Percentiles rank a stretch among this genome's conserved stretches.
Evolutionary conservation across 2,888 invertebrate species (phyloP).

Genomic region (Nomada ferruginata): DNA sequence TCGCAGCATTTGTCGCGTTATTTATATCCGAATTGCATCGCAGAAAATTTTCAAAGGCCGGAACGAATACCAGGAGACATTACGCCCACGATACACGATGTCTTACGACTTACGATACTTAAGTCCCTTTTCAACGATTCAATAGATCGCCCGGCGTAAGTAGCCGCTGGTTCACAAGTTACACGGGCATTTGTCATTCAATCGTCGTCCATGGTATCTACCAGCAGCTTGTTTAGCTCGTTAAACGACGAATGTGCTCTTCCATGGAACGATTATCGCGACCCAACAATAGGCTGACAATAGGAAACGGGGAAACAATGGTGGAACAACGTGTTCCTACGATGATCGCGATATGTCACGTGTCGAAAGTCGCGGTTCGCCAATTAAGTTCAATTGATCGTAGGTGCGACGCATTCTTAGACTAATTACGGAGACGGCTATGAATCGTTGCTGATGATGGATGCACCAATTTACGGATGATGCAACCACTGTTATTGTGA

Average conservation of each 20-base stretch:
- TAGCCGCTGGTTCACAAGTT: conserved; percentile 70
- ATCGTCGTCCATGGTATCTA: conserved; percentile 67
- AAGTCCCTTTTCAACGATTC: conserved; percentile 8
- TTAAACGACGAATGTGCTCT: conserved; percentile 51
- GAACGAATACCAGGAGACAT: background rate
- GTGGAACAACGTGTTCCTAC: conserved; percentile 6
- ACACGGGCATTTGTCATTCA: conserved; percentile 72
- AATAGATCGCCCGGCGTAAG: background rate
- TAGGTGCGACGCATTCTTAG: conserved; percentile 52
- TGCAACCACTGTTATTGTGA: conserved; percentile 34
- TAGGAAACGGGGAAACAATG: background rate
- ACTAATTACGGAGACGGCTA: conserved; percentile 13
- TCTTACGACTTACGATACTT: background rate
- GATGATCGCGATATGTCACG: background rate
- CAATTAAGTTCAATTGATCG: conserved; percentile 58
- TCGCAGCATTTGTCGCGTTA: background rate
- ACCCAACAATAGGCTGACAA: background rate
- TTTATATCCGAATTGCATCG: background rate
- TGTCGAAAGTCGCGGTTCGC: conserved; percentile 8
- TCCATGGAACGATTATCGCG: conserved; percentile 35
- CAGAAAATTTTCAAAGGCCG: background rate
- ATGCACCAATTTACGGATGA: conserved; percentile 40
- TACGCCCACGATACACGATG: background rate
- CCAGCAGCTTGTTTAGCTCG: conserved; percentile 60
- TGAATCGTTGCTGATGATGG: conserved; percentile 18